Evolutionary conservation across 2,888 invertebrate species (phyloP), one percentile per base, ranked within the genome.

Genomic region (Microplitis manilae): DNA sequence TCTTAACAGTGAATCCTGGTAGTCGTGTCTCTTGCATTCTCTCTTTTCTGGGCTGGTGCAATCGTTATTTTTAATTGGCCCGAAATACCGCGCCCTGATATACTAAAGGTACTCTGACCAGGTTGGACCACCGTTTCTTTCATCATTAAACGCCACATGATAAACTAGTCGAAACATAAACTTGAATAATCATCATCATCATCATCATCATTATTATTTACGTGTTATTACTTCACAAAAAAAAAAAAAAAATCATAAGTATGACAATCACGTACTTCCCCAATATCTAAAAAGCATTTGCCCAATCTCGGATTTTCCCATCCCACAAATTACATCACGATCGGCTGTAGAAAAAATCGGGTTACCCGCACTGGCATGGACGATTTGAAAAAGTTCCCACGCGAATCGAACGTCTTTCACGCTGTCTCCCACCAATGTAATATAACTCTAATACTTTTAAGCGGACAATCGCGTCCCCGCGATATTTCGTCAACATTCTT

Each of bases 61-160:
- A 86, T 86, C 85, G 84, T 85, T 86, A 85, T 83, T 86, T 85
- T 84, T 85, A 86, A 86, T 85, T 86, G 84, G 85, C 79, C 81
- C 80, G 77, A 83, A 83, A 84, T 83, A 84, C 83, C 81, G 80
- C 78, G 77, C 79, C 77, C 77, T 73, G 30, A 30, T 30, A 30
- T 30, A 30, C 30, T 30, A 30, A 30, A 30, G 30, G 30, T 30
- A 30, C 30, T 30, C 4, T 30, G 2, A n/a, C n/a, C n/a, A n/a
- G n/a, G 30, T 30, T 30, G 79, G 80, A 77, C 78, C 73, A 73
- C 79, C 77, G 74, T 64, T 68, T 38, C 30, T 65, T 62, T 65
- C 65, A 73, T 73, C 50, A 59, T 67, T 65, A 65, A 65, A 38
- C 17, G 41, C 9, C 9, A 20, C 7, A 65, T 6, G 1, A 13